Base-by-base conservation (phyloP, 37 sponge, comb jelly and placozoan species). In the Geodia barretti region DNA sequence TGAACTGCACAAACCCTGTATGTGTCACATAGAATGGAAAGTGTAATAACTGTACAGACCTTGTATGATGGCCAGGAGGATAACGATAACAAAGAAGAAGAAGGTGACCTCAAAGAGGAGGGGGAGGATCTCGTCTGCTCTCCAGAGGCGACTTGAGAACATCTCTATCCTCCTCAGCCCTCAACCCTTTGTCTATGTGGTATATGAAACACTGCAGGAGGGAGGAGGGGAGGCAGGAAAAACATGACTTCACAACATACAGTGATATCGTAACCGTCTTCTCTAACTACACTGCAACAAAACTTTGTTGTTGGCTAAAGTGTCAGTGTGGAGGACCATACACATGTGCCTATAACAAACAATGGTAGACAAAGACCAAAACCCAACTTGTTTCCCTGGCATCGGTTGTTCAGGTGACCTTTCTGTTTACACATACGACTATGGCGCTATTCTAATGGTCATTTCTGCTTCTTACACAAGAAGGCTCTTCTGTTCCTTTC, bases 21-120 rank as follows among this genome's bases (percentile, higher is more conserved):
- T 5, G 11, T n/a, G 19, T 79, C n/a, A 20, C 23, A 30, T 33
- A 33, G 72, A 69, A 21, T 19, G 2, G 42, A 7, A 39, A n/a
- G 23, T 73, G 73, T 60, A 31, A 58, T 17, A n/a, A n/a, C 20
- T 4, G n/a, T 35, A 39, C 32, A 5, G 20, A 92, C 97, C 97
- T 91, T 97, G 95, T 17, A 97, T 83, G 74, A 97, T 94, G 65
- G 97, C 94, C 29, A 97, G 76, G 36, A 97, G 82, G 54, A 97
- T 94, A 69, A 97, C 84, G 26, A 97, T 91, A 25, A 97, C 97
- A 60, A 97, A 64, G 73, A 97, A 97, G 90, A 97, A 97, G 88
- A 94, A 97, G 0, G 97, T 87, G 84, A 97, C 84, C 65, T 97
- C 97, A 89, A 97, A 97, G 0, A 83, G 37, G 60, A 97, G 77